Percentiles rank a stretch among this genome's conserved stretches.
These are phyloP conservation scores for Gonioctena quinquepunctata DNA, from an alignment of 1,140 invertebrate species.

Conservation along the genomic window DNA sequence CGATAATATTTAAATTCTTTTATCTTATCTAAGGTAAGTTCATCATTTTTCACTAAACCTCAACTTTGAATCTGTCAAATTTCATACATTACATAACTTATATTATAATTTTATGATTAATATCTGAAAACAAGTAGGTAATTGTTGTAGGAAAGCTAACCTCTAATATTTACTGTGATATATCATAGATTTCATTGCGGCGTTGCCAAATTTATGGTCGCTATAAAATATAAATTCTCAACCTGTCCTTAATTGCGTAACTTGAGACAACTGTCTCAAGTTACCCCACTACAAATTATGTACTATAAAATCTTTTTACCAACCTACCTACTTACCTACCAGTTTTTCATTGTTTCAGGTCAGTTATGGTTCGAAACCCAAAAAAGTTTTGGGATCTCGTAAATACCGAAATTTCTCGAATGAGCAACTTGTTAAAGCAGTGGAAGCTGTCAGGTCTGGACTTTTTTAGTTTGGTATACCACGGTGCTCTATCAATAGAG, in stretches of 20 bases:
- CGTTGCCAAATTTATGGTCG: too few species aligned
- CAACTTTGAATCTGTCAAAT: too few species aligned
- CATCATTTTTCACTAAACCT: too few species aligned
- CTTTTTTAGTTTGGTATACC: neutral
- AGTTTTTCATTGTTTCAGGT: neutral
- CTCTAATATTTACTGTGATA: neutral
- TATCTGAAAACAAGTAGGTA: neutral
- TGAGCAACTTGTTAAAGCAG: neutral
- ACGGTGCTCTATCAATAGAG: neutral
- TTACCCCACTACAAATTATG: neutral
- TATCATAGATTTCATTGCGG: too few species aligned
- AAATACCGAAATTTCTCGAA: neutral
- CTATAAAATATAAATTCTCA: too few species aligned
- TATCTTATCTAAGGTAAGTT: too few species aligned
- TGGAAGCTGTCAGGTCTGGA: neutral
- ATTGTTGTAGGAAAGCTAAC: neutral
- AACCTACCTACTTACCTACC: neutral
- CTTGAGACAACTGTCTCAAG: neutral
- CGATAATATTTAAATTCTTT: slow-evolving; percentile 2
- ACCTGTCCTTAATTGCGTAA: neutral
- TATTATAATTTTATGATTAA: neutral
- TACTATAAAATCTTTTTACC: neutral
- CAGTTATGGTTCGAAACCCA: neutral
- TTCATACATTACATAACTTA: neutral
- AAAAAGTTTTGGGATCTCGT: neutral